Base-by-base conservation (phyloP, 2,888 invertebrate genomes). In the Aspidiotus destructor region DNA sequence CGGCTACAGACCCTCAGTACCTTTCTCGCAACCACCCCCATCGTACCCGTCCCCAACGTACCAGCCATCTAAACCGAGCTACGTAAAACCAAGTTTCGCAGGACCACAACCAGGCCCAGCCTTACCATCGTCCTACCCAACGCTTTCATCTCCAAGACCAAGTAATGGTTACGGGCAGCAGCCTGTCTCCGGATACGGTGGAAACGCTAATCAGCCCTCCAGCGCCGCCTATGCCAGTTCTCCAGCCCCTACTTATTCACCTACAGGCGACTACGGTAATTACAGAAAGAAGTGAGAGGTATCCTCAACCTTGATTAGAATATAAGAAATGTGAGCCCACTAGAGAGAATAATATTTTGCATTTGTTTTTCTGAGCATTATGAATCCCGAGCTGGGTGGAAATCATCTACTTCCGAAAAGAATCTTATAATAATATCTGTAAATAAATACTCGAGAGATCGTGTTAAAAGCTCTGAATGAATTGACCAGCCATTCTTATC, bases 101-200 rank as follows among this genome's bases (percentile, higher is more conserved):
- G 48, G 10, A n/a, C 48, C 10, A n/a, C 48, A 48, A 48, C 48
- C 48, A 48, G 48, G 48, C n/a, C 48, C 48, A n/a, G 48, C 48
- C n/a, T 13, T 48, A 13, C 48, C 48, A 11, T 48, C 48, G 11
- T 48, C 10, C 48, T n/a, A 11, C 11, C 48, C 48, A 2, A n/a
- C n/a, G n/a, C n/a, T n/a, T 11, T 48, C 48, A n/a, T 48, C 48
- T 11, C 28, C 28, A 1, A 28, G 58, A 10, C 28, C 58, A 9
- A 15, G 55, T 16, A 10, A 15, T 16, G 55, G 55, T 10, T n/a
- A 17, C 17, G n/a, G 15, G 15, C 55, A 55, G 17, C 10, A 9
- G 16, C 55, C 64, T 10, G 53, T 41, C 42, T 55, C 55, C 17
- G 64, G 64, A 9, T 64, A 64, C n/a, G 64, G 64, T 5, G 65